Base-by-base conservation (phyloP, 2,797 vertebrate genomes). In the Enteromius afrohamiltoni region DNA sequence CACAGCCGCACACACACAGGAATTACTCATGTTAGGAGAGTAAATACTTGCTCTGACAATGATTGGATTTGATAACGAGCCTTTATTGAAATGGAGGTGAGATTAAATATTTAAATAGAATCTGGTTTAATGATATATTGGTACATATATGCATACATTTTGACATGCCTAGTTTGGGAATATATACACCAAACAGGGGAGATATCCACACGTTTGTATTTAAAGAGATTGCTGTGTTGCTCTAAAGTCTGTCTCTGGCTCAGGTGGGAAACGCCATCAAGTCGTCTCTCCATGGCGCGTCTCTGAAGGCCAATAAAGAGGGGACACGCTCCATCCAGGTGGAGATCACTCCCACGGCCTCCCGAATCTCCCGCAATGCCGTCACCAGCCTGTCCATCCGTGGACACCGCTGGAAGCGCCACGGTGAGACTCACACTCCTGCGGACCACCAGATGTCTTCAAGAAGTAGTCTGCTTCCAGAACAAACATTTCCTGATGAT, bases 251-350 rank as follows among this genome's bases (percentile, higher is more conserved):
- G 26, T 80, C 62, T n/a, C 40, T 14, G 86, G 70, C 78, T 77
- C 91, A 99, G 98, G 96, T 98, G 93, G 97, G 97, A 82, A 99
- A 99, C 85, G 98, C 98, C 94, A 97, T 99, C 92, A 98, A 98
- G 93, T 97, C 97, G 26, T 97, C 97, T 3, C 91, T 98, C 90
- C 96, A 95, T 69, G 94, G 96, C 47, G 96, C 95, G 70, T 95
- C 97, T 23, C 92, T 99, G 89, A 98, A 97, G 91, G 96, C 96
- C 91, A 98, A 89, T 80, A 98, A 97, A 91, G 96, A 97, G 91
- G 97, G 97, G 3, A 94, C 95, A 17, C 96, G 94, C 76, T 97
- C 96, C 85, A 99, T 99, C 94, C 97, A 99, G 92, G 97, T 99
- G 92, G 98, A 99, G 93, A 97, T 99, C 92, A 98, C 98, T 9